A percentile compares a stretch with the other conserved stretches of the same genome.
Evolutionary conservation across 2,888 invertebrate species (phyloP).

Genomic region (Lymantria monacha): DNA sequence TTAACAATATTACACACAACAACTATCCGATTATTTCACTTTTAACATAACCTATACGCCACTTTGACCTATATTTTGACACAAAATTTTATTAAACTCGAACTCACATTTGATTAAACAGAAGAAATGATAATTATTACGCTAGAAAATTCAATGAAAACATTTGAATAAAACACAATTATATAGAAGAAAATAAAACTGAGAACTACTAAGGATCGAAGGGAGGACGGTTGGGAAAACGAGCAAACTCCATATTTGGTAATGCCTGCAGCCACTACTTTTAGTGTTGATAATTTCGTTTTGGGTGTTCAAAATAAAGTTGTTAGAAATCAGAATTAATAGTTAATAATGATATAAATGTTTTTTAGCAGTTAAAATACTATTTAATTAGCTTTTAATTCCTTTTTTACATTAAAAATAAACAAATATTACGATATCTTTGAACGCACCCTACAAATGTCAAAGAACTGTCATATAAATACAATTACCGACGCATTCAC

Average conservation of each 20-base stretch:
- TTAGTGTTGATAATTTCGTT: constrained; percentile 54
- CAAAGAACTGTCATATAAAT: constrained; percentile 38
- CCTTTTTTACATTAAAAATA: constrained; percentile 29
- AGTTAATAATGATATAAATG: constrained; percentile 3
- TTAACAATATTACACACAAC: constrained; percentile 65
- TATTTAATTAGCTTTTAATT: constrained; percentile 15
- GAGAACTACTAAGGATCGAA: constrained; percentile 80
- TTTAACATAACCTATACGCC: constrained; percentile 76
- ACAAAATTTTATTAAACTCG: constrained; percentile 47
- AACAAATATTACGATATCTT: constrained; percentile 34
- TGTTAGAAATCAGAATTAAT: constrained; percentile 20
- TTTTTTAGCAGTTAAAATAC: constrained; percentile 9
- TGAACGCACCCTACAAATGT: constrained; percentile 51
- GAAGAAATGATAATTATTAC: constrained; percentile 64
- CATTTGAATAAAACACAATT: constrained; percentile 73
- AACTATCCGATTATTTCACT: constrained; percentile 58
- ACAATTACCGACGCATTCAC: constrained; percentile 38
- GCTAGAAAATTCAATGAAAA: constrained; percentile 73
- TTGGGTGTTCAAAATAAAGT: constrained; percentile 24
- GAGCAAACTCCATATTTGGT: constrained; percentile 87
- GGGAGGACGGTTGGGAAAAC: constrained; percentile 83
- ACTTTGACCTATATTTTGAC: constrained; percentile 79
- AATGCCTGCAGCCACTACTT: constrained; percentile 81
- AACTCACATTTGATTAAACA: constrained; percentile 72
- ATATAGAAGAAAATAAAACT: constrained; percentile 70